A percentile compares a stretch with the other conserved stretches of the same genome.
Conservation (phyloP, 2,113 vertebrate genomes). For the Cyrtonyx montezumae region DNA sequence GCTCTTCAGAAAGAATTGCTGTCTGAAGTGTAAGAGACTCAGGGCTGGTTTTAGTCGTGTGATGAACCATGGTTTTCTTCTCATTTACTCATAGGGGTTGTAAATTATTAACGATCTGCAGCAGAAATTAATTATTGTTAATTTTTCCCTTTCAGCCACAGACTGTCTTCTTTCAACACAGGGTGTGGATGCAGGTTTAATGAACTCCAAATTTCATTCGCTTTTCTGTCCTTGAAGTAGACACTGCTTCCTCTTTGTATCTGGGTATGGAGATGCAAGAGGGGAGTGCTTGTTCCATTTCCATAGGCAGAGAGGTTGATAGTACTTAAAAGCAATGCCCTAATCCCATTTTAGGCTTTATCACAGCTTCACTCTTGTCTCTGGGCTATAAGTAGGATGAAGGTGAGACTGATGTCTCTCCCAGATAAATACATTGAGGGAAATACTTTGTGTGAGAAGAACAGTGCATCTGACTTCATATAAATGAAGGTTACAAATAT, state of each 20-base stretch:
- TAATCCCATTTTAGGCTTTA: too few species aligned
- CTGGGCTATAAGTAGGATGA: neutral
- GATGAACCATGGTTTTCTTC: constrained; percentile 50
- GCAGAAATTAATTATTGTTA: constrained; percentile 61
- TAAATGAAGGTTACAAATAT: rapidly evolving
- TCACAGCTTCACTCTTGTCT: neutral
- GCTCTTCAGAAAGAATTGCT: neutral
- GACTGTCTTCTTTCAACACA: constrained; percentile 7
- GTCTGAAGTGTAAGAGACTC: neutral
- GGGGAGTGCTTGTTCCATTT: neutral
- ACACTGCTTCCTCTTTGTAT: neutral
- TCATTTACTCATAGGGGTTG: constrained; percentile 40
- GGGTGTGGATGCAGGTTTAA: constrained; percentile 8
- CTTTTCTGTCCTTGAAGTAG: constrained; percentile 22
- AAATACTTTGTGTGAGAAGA: neutral
- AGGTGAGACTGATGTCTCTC: neutral
- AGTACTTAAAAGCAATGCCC: too few species aligned
- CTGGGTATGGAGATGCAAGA: neutral
- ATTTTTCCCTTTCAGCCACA: constrained; percentile 49
- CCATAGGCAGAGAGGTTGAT: neutral
- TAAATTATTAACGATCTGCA: constrained; percentile 41
- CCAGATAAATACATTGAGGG: neutral
- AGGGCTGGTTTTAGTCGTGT: constrained; percentile 29
- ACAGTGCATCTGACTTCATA: neutral
- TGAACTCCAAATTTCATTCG: constrained; percentile 16